phyloP scores from a whole-genome alignment of 1,140 invertebrate species.

The Drosophila setifemur region DNA sequence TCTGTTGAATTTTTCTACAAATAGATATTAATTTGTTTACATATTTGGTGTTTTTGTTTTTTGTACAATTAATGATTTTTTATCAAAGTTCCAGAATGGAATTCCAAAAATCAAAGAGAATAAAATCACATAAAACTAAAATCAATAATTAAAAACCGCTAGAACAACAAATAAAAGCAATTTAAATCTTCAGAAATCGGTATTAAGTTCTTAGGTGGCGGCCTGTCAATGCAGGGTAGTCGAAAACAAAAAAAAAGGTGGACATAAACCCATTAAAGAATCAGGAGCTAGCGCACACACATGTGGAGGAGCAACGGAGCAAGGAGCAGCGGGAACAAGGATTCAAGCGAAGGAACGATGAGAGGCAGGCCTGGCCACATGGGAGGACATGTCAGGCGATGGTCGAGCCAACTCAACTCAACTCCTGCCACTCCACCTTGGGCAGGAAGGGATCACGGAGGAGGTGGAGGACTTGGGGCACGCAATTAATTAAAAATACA shows the following conservation, averaged over 20 bases:
- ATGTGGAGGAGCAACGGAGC: neutral
- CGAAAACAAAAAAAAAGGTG: slow-evolving; percentile 5
- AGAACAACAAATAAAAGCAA: too few species aligned
- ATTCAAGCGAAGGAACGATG: neutral
- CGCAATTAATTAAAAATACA: slow-evolving; percentile 80
- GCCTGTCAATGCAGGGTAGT: neutral
- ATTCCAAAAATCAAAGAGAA: too few species aligned
- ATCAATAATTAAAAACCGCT: too few species aligned
- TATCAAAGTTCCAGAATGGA: too few species aligned
- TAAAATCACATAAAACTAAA: too few species aligned
- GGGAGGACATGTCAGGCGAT: slow-evolving; percentile 40
- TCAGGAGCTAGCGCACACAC: slow-evolving; percentile 1
- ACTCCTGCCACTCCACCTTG: slow-evolving; percentile 18
- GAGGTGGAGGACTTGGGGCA: slow-evolving; percentile 26
- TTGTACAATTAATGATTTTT: too few species aligned
- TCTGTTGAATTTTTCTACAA: too few species aligned
- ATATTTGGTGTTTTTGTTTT: too few species aligned
- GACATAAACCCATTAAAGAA: slow-evolving; percentile 35
- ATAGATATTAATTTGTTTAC: too few species aligned
- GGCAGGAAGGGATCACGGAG: neutral
- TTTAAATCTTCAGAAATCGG: too few species aligned
- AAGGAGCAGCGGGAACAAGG: slow-evolving; percentile 4
- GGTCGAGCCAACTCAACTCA: slow-evolving; percentile 16
- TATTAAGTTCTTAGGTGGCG: neutral
- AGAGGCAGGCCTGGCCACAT: slow-evolving; percentile 26